Percentiles rank a stretch among this genome's conserved stretches.
These are phyloP conservation scores for Turnix velox DNA, from an alignment of 2,113 vertebrate species.

Conservation along the genomic window DNA sequence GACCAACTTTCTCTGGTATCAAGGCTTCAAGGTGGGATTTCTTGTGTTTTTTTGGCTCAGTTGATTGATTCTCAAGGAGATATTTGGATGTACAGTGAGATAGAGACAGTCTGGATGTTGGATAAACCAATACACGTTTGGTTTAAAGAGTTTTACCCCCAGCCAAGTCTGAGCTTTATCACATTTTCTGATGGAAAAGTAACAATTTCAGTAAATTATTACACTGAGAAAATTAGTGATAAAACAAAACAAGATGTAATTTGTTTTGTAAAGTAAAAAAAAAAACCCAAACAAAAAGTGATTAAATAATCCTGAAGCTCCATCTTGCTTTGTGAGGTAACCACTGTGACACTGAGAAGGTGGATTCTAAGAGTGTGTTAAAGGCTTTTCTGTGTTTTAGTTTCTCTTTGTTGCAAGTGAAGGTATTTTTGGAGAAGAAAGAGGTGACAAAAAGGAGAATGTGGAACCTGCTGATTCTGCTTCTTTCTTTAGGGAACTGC, in stretches of 20 bases:
- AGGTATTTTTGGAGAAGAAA: not conserved
- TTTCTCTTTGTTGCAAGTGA: not conserved
- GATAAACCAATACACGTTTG: too few species aligned
- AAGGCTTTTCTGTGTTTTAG: not conserved
- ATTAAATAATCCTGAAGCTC: not conserved
- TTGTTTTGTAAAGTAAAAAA: not conserved
- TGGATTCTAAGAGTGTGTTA: not conserved
- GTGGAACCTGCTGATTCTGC: not conserved
- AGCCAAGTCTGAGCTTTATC: too few species aligned
- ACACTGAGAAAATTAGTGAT: not conserved
- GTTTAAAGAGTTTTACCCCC: too few species aligned
- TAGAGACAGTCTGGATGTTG: too few species aligned
- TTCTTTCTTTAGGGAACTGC: not conserved
- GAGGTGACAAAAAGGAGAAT: not conserved
- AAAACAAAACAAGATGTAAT: not conserved
- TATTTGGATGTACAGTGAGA: not conserved
- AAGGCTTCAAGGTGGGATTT: not conserved
- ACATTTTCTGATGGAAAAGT: not conserved
- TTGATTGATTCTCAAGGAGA: not conserved
- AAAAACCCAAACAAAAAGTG: too few species aligned
- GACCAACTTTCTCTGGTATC: accelerated
- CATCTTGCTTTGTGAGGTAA: not conserved
- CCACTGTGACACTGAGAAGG: not conserved
- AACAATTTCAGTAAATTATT: not conserved
- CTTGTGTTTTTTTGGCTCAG: not conserved